phyloP scores from a whole-genome alignment of 2,797 vertebrate species.

The Ctenochaetus hawaiiensis region DNA sequence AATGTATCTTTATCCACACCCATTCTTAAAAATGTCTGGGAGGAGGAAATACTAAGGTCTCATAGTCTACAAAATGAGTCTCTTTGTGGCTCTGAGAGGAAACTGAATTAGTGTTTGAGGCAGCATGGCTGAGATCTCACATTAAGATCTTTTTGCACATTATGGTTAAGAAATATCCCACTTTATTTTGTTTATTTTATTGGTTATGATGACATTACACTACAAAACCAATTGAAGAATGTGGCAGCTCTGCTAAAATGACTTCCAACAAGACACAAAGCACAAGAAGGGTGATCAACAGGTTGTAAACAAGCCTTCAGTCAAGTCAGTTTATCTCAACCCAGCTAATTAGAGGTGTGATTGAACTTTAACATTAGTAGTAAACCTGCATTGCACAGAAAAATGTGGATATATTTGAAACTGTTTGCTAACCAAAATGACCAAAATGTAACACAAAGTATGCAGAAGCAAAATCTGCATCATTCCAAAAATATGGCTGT shows the following conservation, averaged over 20 bases:
- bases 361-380: background rate
- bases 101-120: conserved; percentile 4
- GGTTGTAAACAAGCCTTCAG: background rate
- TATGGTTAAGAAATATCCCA: background rate
- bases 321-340: background rate
- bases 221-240: background rate
- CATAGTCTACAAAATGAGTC: background rate
- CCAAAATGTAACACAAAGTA: too few relatives aligned
- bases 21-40: background rate
- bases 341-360: background rate
- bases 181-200: background rate
- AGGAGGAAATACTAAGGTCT: background rate
- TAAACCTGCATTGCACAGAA: conserved; percentile 1
- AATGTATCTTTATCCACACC: conserved; percentile 16
- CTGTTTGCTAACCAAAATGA: too few relatives aligned
- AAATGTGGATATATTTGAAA: background rate
- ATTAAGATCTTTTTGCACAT: background rate
- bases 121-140: background rate
- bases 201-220: background rate
- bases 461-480: too few relatives aligned
- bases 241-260: background rate
- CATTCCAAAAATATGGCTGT: too few relatives aligned
- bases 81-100: background rate
- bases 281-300: background rate
- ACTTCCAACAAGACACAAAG: background rate